These are phyloP conservation scores for Pseudomugil tenellus DNA, from an alignment of 2,797 vertebrate genomes.

Conservation along the genomic window DNA sequence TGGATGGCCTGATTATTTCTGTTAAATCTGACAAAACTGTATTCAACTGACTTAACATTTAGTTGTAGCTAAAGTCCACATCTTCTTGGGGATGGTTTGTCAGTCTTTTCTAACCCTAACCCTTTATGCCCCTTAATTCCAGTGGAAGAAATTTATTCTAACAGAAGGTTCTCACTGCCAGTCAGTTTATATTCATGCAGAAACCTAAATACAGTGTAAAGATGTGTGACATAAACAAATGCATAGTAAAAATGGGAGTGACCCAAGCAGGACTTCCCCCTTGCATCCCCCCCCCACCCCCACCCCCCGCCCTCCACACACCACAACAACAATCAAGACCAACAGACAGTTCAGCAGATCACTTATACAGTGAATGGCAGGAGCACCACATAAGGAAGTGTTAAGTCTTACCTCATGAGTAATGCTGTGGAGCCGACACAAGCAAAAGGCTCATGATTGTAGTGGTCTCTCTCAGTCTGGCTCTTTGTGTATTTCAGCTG, in stretches of 20 bases:
- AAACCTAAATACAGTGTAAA: conserved; percentile 19
- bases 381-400: conserved; percentile 39
- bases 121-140: conserved; percentile 35
- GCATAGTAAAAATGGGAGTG: conserved; percentile 68
- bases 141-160: conserved; percentile 50
- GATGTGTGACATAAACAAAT: conserved; percentile 40
- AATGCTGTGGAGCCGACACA: conserved; percentile 57
- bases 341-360: conserved; percentile 52
- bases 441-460: conserved; percentile 82
- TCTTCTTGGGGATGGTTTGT: conserved; percentile 10
- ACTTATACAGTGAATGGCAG: conserved; percentile 55
- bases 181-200: conserved; percentile 30
- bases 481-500: conserved; percentile 61
- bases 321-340: conserved; percentile 66
- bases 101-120: conserved; percentile 18
- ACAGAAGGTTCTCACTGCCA: conserved; percentile 55
- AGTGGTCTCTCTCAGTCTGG: conserved; percentile 52
- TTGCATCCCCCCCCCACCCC: conserved; percentile 25
- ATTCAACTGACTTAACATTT: background rate
- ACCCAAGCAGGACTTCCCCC: conserved; percentile 48
- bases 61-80: conserved; percentile 25
- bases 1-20: background rate
- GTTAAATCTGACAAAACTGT: background rate
- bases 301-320: too few relatives aligned
- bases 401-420: conserved; percentile 85